Conservation (phyloP, 2,888 invertebrate species). For the Cryptocephalus primarius region DNA sequence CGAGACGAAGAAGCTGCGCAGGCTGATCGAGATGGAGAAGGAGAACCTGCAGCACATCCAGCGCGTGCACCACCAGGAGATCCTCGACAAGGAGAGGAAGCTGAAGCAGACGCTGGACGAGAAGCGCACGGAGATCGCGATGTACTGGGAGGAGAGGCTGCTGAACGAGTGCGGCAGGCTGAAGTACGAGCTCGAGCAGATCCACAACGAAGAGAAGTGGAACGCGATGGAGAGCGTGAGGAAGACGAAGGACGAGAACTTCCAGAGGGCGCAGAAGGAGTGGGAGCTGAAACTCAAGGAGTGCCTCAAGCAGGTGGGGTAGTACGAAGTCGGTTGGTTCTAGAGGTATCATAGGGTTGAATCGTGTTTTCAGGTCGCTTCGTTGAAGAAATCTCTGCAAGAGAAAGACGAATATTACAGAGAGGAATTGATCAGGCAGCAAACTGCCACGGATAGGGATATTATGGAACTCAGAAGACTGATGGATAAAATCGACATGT, state of each 20-base stretch:
- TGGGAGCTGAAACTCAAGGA: slow-evolving; percentile 43
- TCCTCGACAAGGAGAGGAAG: slow-evolving; percentile 37
- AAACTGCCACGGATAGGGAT: slow-evolving; percentile 58
- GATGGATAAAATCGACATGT: slow-evolving; percentile 62
- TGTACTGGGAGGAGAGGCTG: slow-evolving; percentile 53
- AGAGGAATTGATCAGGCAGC: slow-evolving; percentile 46
- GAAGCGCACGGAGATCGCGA: slow-evolving; percentile 44
- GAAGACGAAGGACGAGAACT: slow-evolving; percentile 46
- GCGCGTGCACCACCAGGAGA: slow-evolving; percentile 33
- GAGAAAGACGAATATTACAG: slow-evolving; percentile 48
- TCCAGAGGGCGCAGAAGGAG: slow-evolving; percentile 41
- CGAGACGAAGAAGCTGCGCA: slow-evolving; percentile 38
- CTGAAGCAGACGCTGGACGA: slow-evolving; percentile 37
- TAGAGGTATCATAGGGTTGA: too few relatives aligned
- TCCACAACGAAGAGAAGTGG: slow-evolving; percentile 49
- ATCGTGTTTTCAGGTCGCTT: slow-evolving; percentile 45
- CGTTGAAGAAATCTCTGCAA: slow-evolving; percentile 51
- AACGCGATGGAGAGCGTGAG: slow-evolving; percentile 45
- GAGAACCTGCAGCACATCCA: slow-evolving; percentile 35
- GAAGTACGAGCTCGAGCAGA: slow-evolving; percentile 49
- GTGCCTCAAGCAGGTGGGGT: slow-evolving; percentile 42
- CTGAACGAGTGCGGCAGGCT: slow-evolving; percentile 49
- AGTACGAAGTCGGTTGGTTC: too few relatives aligned
- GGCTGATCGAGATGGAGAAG: slow-evolving; percentile 33
- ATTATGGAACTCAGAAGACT: slow-evolving; percentile 57